Conservation (phyloP, 2,113 vertebrate genomes). For the Philantomba maxwellii region DNA sequence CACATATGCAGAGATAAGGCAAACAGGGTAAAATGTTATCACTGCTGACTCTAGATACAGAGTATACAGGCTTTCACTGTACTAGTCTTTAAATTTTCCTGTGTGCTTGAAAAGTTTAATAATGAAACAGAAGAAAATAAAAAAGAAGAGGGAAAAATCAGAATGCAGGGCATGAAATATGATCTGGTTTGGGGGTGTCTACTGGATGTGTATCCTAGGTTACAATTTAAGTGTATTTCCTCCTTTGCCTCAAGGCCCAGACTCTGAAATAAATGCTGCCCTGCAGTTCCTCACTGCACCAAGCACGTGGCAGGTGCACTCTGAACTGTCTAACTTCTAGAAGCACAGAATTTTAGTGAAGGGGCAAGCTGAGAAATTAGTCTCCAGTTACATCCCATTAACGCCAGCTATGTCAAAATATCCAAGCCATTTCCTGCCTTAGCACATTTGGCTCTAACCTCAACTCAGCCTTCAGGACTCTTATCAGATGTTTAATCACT, state of each 20-base stretch:
- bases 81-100: neutral
- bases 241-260: neutral
- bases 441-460: neutral
- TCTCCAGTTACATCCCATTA: conserved; percentile 25
- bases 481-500: neutral
- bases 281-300: neutral
- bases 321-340: conserved; percentile 24
- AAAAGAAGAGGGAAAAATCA: neutral
- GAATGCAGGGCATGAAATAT: neutral
- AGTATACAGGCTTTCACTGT: neutral
- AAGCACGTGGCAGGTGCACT: neutral
- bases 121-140: neutral
- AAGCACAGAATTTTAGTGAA: neutral
- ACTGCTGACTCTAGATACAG: neutral
- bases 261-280: neutral
- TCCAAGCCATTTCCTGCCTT: neutral
- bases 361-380: conserved; percentile 25
- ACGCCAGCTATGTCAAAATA: conserved; percentile 8
- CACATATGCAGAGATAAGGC: neutral
- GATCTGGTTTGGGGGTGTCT: neutral
- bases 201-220: neutral
- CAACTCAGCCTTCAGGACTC: neutral
- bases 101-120: neutral
- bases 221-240: neutral
- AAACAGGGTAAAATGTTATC: neutral